phyloP scores from a whole-genome alignment of 2,797 vertebrate species.

The Tarsius wallacei region DNA sequence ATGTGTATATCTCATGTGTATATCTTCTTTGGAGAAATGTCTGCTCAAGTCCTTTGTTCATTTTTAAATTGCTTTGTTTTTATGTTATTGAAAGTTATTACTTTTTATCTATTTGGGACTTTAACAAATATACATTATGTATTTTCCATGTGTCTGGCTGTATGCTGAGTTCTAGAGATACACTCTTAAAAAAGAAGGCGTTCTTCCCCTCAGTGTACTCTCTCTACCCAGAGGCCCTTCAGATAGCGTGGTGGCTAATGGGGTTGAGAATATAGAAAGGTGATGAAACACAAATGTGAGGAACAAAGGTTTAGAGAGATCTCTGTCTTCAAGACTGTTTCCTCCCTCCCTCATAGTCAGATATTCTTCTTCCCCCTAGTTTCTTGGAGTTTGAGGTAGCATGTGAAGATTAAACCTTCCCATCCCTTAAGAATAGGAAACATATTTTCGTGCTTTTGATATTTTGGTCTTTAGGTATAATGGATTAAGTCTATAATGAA shows the following conservation, averaged over 20 bases:
- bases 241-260: not conserved
- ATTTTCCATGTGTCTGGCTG: not conserved
- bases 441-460: not conserved
- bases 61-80: not conserved
- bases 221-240: not conserved
- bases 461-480: conserved; percentile 2
- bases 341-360: not conserved
- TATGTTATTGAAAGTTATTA: not conserved
- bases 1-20: not conserved
- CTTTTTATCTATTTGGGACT: not conserved
- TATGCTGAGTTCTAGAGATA: not conserved
- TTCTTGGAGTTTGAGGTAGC: not conserved
- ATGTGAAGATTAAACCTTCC: not conserved
- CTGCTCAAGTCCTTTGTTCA: not conserved
- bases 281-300: not conserved
- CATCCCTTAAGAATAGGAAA: not conserved
- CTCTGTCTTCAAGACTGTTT: not conserved
- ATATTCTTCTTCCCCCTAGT: not conserved
- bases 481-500: not conserved
- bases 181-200: not conserved
- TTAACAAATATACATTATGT: not conserved
- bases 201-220: not conserved
- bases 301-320: not conserved
- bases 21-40: not conserved
- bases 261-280: not conserved